These are phyloP conservation scores for Otolemur crassicaudatus DNA, from an alignment of 2,797 vertebrate species.

Conservation along the genomic window DNA sequence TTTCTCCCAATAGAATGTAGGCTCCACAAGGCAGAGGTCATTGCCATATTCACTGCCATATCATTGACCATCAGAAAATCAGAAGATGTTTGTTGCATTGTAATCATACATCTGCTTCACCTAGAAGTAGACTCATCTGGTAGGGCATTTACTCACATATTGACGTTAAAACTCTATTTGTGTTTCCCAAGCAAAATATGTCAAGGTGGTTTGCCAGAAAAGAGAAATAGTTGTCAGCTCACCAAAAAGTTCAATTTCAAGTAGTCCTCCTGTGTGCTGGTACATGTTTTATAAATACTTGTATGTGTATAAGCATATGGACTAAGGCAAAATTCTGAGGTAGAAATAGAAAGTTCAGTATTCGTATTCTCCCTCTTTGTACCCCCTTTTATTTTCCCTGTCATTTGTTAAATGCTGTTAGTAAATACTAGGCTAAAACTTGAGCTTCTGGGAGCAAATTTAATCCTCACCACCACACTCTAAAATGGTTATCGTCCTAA, in stretches of 20 bases:
- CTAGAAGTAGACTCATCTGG: background rate
- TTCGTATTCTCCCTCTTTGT: background rate
- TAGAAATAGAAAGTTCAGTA: background rate
- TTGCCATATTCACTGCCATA: background rate
- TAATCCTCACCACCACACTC: background rate
- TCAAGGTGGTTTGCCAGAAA: conserved; percentile 38
- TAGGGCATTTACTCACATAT: background rate
- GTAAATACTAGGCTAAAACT: background rate
- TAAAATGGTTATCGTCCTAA: background rate
- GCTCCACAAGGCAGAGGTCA: background rate
- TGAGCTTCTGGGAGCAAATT: background rate
- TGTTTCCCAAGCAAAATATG: conserved; percentile 4
- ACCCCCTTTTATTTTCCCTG: background rate
- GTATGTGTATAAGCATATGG: background rate
- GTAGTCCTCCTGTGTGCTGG: background rate
- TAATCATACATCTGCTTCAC: background rate
- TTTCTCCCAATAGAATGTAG: background rate
- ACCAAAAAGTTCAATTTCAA: conserved; percentile 31
- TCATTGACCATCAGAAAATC: background rate
- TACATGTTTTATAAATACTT: conserved; percentile 21
- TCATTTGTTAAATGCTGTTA: background rate
- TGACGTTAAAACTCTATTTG: conserved; percentile 22
- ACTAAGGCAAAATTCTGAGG: background rate
- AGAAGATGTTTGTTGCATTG: background rate
- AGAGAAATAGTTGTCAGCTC: conserved; percentile 50